Conservation (phyloP, 2,113 vertebrate species). For the Otolemur garnettii region DNA sequence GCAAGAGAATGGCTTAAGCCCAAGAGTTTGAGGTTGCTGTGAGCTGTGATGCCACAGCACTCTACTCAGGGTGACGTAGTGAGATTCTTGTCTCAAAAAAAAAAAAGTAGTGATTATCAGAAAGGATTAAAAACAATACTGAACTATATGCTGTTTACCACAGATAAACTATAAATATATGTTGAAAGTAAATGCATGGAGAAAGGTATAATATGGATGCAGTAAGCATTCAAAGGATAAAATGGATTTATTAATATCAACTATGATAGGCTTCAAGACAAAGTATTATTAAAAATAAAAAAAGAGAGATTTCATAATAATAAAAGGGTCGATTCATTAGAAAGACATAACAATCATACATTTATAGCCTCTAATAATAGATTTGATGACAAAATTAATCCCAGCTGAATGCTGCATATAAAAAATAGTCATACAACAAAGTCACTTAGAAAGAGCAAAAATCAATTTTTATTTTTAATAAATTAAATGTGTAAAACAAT, state of each 20-base stretch:
- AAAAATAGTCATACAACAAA: neutral
- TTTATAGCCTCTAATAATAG: neutral
- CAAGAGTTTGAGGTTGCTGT: too few relatives aligned
- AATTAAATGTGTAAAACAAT: neutral
- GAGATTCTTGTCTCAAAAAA: too few relatives aligned
- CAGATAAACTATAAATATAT: neutral
- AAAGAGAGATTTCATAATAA: neutral
- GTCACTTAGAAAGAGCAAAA: neutral
- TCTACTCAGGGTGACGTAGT: too few relatives aligned
- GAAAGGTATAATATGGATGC: neutral
- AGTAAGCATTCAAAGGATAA: neutral
- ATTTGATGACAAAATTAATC: conserved; percentile 14
- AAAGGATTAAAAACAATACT: neutral
- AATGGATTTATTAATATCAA: neutral
- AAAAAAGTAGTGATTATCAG: neutral
- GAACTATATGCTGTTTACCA: neutral
- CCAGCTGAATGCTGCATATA: neutral
- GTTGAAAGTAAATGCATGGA: neutral
- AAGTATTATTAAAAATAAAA: neutral
- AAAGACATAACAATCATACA: neutral
- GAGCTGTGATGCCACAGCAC: too few relatives aligned
- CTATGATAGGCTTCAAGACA: neutral
- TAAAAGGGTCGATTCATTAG: neutral
- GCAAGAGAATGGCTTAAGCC: too few relatives aligned
- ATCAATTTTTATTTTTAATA: neutral